phyloP scores from a whole-genome alignment of 1,140 invertebrate genomes.

The Nebria ingens region DNA sequence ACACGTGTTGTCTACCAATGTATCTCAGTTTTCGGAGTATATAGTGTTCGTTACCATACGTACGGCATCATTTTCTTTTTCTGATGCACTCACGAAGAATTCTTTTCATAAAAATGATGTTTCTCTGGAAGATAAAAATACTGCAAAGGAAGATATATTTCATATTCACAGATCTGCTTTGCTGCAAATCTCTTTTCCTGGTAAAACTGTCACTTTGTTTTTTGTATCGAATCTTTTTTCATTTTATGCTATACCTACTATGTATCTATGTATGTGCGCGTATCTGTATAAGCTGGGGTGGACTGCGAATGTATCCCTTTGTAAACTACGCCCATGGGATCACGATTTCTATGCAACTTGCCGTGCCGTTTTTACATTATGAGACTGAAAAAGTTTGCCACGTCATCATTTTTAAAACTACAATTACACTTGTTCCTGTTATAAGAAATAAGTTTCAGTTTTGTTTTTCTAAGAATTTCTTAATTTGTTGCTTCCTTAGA shows the following conservation, averaged over 20 bases:
- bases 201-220: not conserved
- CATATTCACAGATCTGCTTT: not conserved
- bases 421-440: not conserved
- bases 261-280: not conserved
- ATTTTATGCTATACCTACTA: not conserved
- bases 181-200: not conserved
- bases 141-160: not conserved
- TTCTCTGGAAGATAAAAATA: not conserved
- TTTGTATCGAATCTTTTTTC: not conserved
- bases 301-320: not conserved
- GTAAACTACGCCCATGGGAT: constrained; percentile 6
- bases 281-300: not conserved
- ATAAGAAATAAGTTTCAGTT: no score
- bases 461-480: no score
- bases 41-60: not conserved
- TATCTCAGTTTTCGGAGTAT: no score
- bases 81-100: not conserved
- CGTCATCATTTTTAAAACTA: not conserved
- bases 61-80: no score
- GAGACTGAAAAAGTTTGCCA: not conserved
- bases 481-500: no score
- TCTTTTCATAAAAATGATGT: not conserved
- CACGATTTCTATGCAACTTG: not conserved
- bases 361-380: not conserved
- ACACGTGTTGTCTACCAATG: no score